phyloP scores from a whole-genome alignment of 1,140 invertebrate species.

The Caenorhabditis inopinata region DNA sequence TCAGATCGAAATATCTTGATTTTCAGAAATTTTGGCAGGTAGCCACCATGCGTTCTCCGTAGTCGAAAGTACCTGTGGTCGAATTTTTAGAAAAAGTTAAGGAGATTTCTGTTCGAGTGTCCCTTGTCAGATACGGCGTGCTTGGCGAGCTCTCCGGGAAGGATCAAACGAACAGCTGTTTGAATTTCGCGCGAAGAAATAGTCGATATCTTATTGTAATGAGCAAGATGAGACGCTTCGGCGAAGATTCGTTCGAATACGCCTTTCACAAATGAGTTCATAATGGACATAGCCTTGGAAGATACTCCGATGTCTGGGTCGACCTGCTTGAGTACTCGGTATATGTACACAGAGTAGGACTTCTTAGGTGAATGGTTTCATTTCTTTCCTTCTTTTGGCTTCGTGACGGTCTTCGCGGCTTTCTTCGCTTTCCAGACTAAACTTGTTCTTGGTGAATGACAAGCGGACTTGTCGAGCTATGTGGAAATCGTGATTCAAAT shows the following conservation, averaged over 20 bases:
- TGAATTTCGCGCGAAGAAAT: constrained; percentile 73
- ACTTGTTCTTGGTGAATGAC: too few relatives aligned
- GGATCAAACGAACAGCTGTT: constrained; percentile 71
- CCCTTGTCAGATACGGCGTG: constrained; percentile 72
- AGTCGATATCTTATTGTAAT: constrained; percentile 67
- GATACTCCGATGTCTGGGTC: constrained; percentile 69
- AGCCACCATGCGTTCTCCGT: too few relatives aligned
- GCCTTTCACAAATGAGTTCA: constrained; percentile 71
- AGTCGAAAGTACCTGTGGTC: too few relatives aligned
- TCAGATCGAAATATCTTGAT: too few relatives aligned
- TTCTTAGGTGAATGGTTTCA: constrained; percentile 67
- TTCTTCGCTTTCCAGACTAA: constrained; percentile 69
- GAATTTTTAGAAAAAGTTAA: too few relatives aligned
- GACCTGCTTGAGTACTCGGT: constrained; percentile 64
- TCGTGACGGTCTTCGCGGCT: constrained; percentile 67
- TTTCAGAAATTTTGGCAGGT: too few relatives aligned
- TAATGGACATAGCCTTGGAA: constrained; percentile 72
- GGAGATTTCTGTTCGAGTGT: too few relatives aligned
- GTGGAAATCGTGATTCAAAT: too few relatives aligned
- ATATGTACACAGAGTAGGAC: constrained; percentile 61
- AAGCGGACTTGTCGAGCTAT: too few relatives aligned
- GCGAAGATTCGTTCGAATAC: constrained; percentile 71
- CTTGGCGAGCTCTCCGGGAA: constrained; percentile 73
- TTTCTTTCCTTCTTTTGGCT: constrained; percentile 67
- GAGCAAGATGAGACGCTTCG: constrained; percentile 71